Conservation (phyloP, 2,113 vertebrate genomes). For the Planiliza haematocheilus region DNA sequence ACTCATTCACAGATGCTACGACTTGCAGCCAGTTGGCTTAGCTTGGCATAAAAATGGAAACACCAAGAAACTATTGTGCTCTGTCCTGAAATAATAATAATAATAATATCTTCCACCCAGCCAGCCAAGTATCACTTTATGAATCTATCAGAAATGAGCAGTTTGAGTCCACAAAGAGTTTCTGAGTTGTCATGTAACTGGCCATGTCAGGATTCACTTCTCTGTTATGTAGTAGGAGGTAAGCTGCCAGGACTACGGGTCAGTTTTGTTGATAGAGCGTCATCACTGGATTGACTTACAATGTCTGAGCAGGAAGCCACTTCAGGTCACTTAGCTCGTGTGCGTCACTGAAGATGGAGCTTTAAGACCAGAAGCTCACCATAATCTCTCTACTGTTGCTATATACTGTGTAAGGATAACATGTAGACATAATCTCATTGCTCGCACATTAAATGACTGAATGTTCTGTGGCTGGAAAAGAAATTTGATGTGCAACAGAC, state of each 20-base stretch:
- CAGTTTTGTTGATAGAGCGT: neutral
- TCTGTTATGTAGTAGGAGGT: neutral
- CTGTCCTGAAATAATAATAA: no score
- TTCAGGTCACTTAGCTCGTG: neutral
- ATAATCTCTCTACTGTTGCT: neutral
- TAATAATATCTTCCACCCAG: no score
- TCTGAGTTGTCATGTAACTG: neutral
- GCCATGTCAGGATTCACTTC: neutral
- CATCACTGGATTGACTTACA: conserved; percentile 15
- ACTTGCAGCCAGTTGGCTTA: neutral
- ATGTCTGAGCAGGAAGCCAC: conserved; percentile 48
- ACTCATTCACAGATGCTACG: neutral
- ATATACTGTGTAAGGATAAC: neutral
- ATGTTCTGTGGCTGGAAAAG: neutral
- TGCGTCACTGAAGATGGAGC: conserved; percentile 21
- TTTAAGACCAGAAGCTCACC: conserved; percentile 18
- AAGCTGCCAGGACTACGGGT: neutral
- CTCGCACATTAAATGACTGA: neutral
- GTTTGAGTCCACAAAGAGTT: neutral
- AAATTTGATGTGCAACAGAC: neutral
- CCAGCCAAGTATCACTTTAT: no score
- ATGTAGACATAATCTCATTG: neutral
- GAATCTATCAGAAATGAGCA: no score
- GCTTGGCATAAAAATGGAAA: neutral
- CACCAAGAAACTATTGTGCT: neutral